These are phyloP conservation scores for Belonocnema kinseyi DNA, from an alignment of 1,140 invertebrate genomes.

Conservation along the genomic window DNA sequence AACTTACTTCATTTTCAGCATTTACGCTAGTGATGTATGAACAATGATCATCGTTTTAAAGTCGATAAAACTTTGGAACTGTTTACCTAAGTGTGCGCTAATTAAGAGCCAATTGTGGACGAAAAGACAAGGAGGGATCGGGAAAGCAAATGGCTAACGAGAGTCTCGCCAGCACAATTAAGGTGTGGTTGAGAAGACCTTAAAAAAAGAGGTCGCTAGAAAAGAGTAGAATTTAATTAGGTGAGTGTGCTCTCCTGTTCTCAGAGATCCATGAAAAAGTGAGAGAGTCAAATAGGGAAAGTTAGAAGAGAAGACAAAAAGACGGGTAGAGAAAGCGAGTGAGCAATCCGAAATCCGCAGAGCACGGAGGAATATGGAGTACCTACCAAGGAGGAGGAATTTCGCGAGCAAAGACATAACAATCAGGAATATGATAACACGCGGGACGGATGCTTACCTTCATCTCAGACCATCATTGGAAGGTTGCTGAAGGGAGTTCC, in stretches of 20 bases:
- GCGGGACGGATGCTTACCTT: constrained; percentile 66
- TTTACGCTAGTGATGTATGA: too few relatives aligned
- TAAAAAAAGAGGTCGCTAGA: constrained; percentile 64
- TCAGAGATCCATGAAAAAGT: constrained; percentile 68
- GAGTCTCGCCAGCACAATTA: constrained; percentile 66
- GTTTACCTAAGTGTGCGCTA: constrained; percentile 73
- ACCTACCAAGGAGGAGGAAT: constrained; percentile 41
- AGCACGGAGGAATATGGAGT: constrained; percentile 36
- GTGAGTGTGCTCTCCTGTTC: constrained; percentile 66
- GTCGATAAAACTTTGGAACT: constrained; percentile 53
- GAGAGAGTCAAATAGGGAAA: constrained; percentile 49
- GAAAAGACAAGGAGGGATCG: constrained; percentile 53
- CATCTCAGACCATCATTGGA: constrained; percentile 61
- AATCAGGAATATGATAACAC: constrained; percentile 73
- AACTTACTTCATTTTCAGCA: too few relatives aligned
- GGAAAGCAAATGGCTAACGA: constrained; percentile 59
- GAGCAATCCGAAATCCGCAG: constrained; percentile 2
- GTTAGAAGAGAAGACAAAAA: constrained; percentile 43
- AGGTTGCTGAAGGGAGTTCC: constrained; percentile 46
- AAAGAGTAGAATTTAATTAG: constrained; percentile 74
- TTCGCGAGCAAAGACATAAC: constrained; percentile 69
- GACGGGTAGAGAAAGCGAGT: constrained; percentile 39
- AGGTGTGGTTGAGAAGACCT: constrained; percentile 71
- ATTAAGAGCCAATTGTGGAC: constrained; percentile 65
- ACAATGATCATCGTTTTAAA: constrained; percentile 1